Evolutionary conservation across 2,888 invertebrate genomes (phyloP).

Genomic region (Eupithecia tripunctaria): DNA sequence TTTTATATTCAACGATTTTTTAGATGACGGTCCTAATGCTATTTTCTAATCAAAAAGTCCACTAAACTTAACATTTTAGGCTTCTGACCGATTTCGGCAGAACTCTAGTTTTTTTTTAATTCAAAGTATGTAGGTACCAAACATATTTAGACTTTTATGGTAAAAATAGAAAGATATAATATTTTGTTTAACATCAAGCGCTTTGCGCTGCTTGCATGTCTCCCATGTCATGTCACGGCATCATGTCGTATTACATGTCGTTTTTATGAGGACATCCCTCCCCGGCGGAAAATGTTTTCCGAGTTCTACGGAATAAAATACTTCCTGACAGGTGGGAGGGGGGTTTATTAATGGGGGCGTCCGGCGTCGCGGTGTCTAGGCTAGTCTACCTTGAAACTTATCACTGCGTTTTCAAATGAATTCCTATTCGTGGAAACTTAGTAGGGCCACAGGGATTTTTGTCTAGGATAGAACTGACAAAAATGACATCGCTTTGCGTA

Average conservation of each 20-base stretch:
- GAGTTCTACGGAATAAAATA: constrained; percentile 20
- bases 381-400: not conserved
- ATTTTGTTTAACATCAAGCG: not conserved
- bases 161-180: not conserved
- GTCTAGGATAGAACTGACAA: no score
- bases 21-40: no score
- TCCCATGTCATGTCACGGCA: not conserved
- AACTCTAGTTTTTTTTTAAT: not conserved
- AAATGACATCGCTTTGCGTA: no score
- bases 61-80: not conserved
- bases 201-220: not conserved
- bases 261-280: constrained; percentile 15
- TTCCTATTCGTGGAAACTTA: not conserved
- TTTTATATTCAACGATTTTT: no score
- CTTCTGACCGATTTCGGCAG: not conserved
- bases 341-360: constrained; percentile 53
- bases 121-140: no score
- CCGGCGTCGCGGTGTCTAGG: constrained; percentile 42
- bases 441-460: no score
- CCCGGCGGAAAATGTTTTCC: constrained; percentile 6
- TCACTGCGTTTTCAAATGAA: not conserved
- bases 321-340: constrained; percentile 19
- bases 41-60: not conserved
- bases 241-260: not conserved
- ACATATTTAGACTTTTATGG: not conserved